Conservation (phyloP, 2,797 vertebrate species). For the Cottoperca gobio region DNA sequence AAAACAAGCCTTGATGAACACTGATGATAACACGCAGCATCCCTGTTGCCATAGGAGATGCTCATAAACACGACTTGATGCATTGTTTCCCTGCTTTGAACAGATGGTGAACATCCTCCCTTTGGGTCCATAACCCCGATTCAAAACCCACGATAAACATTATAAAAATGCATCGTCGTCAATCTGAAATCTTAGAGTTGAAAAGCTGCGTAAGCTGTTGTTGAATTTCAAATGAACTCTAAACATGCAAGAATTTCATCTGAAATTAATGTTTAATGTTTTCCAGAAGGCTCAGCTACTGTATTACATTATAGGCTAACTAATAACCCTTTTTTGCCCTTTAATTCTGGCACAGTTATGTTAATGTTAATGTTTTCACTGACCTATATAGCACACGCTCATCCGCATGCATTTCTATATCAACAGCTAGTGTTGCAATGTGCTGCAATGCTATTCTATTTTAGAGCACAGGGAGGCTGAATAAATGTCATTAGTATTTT, state of each 20-base stretch:
- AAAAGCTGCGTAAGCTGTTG: conserved; percentile 25
- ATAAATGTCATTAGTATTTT: conserved; percentile 36
- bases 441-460: conserved; percentile 24
- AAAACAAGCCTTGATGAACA: not conserved
- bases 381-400: conserved; percentile 44
- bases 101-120: conserved; percentile 20
- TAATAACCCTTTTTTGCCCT: conserved; percentile 22
- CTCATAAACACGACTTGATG: conserved; percentile 15
- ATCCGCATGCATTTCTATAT: conserved; percentile 26
- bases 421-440: conserved; percentile 16
- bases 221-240: conserved; percentile 27
- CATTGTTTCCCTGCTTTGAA: not conserved
- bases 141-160: conserved; percentile 26
- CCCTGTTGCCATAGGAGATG: conserved; percentile 8
- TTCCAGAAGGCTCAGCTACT: not conserved
- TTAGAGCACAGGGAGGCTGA: conserved; percentile 3
- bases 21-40: conserved; percentile 23
- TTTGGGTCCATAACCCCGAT: not conserved
- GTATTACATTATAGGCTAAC: conserved; percentile 14
- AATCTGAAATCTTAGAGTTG: conserved; percentile 11
- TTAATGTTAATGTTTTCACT: conserved; percentile 33
- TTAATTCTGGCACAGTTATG: conserved; percentile 15
- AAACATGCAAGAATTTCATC: conserved; percentile 23
- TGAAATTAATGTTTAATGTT: conserved; percentile 32
- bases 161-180: conserved; percentile 20